phyloP scores from a whole-genome alignment of 2,888 invertebrate genomes.

The Blera fallax region DNA sequence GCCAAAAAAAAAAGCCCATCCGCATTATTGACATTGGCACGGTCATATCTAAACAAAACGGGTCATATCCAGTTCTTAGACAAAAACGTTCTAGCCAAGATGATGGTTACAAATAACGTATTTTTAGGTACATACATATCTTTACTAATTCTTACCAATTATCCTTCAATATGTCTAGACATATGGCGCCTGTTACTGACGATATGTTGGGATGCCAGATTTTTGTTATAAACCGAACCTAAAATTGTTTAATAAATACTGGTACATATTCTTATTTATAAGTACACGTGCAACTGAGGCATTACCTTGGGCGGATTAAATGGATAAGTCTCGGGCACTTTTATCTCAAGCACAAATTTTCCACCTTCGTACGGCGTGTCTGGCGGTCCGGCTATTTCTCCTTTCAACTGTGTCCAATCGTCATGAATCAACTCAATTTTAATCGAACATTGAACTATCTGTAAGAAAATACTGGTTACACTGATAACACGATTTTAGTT shows the following conservation, averaged over 20 bases:
- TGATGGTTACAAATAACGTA: no score
- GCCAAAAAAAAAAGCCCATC: no score
- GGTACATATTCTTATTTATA: not conserved
- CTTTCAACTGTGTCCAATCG: constrained; percentile 94
- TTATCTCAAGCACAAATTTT: constrained; percentile 95
- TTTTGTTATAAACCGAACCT: constrained; percentile 98
- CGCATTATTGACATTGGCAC: no score
- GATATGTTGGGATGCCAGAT: constrained; percentile 99
- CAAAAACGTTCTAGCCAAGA: no score
- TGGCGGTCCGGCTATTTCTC: constrained; percentile 98
- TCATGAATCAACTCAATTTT: constrained; percentile 95
- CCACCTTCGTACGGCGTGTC: constrained; percentile 99
- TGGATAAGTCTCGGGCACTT: constrained; percentile 99
- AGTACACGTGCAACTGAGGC: not conserved
- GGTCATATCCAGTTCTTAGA: no score
- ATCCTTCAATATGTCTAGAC: constrained; percentile 98
- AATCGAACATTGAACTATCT: constrained; percentile 93
- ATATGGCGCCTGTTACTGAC: constrained; percentile 98
- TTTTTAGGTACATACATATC: no score
- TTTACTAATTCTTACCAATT: constrained; percentile 85
- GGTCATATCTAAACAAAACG: no score
- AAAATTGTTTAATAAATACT: constrained; percentile 20
- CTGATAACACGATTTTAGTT: not conserved
- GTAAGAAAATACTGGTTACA: constrained; percentile 55
- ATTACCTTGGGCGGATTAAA: constrained; percentile 99